Evolutionary conservation across 2,888 invertebrate genomes (phyloP).

Genomic region (Sisyra nigra): DNA sequence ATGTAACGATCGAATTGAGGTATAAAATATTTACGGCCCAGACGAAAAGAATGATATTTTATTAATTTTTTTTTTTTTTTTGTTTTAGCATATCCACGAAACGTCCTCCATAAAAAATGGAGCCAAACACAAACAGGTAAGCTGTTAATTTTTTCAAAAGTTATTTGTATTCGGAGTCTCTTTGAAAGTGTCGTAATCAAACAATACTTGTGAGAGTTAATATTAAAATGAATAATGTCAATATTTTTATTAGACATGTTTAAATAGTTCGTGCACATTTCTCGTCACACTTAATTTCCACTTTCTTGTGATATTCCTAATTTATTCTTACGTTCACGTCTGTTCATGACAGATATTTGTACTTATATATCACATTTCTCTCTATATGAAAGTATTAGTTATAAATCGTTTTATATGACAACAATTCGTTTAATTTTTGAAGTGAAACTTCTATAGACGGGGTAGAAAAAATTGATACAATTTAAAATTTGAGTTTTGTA

Average conservation of each 20-base stretch:
- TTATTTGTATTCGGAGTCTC: not conserved
- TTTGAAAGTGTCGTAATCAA: too few relatives aligned
- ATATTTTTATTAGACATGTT: too few relatives aligned
- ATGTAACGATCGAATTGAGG: not conserved
- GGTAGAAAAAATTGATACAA: not conserved
- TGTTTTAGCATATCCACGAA: constrained; percentile 32
- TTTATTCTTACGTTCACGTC: too few relatives aligned
- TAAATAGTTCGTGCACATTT: too few relatives aligned
- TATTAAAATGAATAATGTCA: too few relatives aligned
- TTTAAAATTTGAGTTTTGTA: too few relatives aligned
- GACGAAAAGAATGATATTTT: not conserved
- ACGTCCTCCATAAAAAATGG: constrained; percentile 25
- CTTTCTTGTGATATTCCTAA: too few relatives aligned
- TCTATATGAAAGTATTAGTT: not conserved
- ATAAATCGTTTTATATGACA: not conserved
- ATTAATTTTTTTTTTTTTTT: constrained; percentile 16
- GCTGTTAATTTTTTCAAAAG: constrained; percentile 6
- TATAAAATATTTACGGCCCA: not conserved
- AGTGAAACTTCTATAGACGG: not conserved
- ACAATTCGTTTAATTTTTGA: not conserved
- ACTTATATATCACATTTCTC: too few relatives aligned
- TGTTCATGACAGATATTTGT: too few relatives aligned
- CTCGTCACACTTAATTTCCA: too few relatives aligned
- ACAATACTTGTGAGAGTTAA: too few relatives aligned
- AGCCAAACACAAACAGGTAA: constrained; percentile 28